Conservation (phyloP, 2,113 vertebrate species). For the Menidia beryllina region DNA sequence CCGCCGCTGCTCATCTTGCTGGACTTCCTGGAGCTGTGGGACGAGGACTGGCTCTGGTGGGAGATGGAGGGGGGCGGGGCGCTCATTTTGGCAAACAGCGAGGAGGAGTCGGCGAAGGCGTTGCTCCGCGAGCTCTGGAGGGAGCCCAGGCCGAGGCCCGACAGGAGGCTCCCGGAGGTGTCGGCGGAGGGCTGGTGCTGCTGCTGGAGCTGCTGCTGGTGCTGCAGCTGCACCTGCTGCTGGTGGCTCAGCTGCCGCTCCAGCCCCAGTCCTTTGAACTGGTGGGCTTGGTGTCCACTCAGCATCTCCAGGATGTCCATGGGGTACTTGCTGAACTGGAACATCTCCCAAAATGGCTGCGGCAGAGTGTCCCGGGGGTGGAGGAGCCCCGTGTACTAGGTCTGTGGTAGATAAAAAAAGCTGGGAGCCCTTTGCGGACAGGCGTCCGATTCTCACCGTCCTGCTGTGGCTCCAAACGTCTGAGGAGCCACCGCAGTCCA, state of each 20-base stretch:
- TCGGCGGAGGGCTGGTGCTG: conserved; percentile 81
- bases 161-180: conserved; percentile 79
- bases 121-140: conserved; percentile 81
- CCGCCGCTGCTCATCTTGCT: conserved; percentile 81
- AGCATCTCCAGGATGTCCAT: conserved; percentile 88
- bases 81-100: conserved; percentile 84
- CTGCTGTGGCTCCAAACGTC: neutral
- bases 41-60: conserved; percentile 81
- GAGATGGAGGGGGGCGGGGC: conserved; percentile 80
- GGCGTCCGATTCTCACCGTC: conserved; percentile 13
- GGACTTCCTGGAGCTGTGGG: conserved; percentile 85
- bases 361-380: conserved; percentile 51
- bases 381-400: conserved; percentile 12
- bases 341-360: conserved; percentile 77
- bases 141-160: conserved; percentile 81
- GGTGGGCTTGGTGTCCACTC: conserved; percentile 85
- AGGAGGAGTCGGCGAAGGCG: conserved; percentile 83
- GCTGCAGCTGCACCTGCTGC: conserved; percentile 84
- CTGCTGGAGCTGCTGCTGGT: conserved; percentile 84
- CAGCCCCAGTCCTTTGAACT: conserved; percentile 85
- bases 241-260: conserved; percentile 84
- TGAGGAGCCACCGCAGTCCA: conserved; percentile 35
- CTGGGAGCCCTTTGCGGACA: conserved; percentile 21
- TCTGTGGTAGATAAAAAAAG: conserved; percentile 41
- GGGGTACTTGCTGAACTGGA: conserved; percentile 86